Evolutionary conservation across 2,797 vertebrate species (phyloP).

Genomic region (Aythya fuligula): DNA sequence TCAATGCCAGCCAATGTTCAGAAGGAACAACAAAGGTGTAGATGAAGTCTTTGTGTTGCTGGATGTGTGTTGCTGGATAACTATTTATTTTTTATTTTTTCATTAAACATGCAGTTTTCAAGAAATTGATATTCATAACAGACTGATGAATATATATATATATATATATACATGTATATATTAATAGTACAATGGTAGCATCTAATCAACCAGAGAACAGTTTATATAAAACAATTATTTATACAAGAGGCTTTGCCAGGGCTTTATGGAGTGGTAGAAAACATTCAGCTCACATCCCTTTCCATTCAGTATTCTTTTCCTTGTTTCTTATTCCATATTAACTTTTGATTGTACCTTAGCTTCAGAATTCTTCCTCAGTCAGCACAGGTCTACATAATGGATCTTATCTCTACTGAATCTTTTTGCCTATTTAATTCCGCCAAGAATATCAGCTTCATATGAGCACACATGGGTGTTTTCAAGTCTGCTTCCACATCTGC

Average conservation of each 20-base stretch:
- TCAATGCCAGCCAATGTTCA: not conserved
- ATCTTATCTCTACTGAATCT: not conserved
- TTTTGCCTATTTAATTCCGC: not conserved
- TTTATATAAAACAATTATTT: not conserved
- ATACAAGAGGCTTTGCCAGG: not conserved
- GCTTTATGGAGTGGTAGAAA: not conserved
- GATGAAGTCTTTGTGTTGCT: not conserved
- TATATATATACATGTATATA: too few species aligned
- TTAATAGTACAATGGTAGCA: not conserved
- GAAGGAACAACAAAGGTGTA: not conserved
- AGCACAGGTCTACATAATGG: not conserved
- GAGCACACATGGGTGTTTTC: not conserved
- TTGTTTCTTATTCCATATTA: not conserved
- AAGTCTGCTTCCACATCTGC: not conserved
- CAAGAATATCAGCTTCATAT: not conserved
- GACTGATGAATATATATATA: too few species aligned
- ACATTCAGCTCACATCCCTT: accelerated
- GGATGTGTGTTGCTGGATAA: not conserved
- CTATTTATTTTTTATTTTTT: not conserved
- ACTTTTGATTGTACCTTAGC: not conserved
- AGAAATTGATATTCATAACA: not conserved
- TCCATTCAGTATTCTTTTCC: not conserved
- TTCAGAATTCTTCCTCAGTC: not conserved
- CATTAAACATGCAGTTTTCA: not conserved
- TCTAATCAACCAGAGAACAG: not conserved